Base-by-base conservation (phyloP, 2,888 invertebrate species). In the Harpalus rufipes region DNA sequence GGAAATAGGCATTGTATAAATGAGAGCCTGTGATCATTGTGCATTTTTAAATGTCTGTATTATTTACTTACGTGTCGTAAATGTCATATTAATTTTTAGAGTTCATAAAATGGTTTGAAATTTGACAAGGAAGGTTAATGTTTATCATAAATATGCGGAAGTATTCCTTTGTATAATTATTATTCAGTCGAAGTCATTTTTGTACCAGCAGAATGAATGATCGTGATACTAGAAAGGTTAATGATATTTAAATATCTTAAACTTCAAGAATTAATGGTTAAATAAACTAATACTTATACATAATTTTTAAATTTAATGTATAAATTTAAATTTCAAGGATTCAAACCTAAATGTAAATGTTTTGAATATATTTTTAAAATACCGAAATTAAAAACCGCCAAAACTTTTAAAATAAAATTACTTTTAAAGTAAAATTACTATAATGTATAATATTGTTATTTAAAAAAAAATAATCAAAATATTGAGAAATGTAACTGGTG, bases 131-230 rank as follows among this genome's bases (percentile, higher is more conserved):
- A 78, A 78, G 78, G 78, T 78, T 78, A 78, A 39, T 78, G 59
- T 78, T 78, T 78, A 78, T 32, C 78, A 78, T 78, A 78, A 58
- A 56, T 78, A 78, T 58, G 78, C 78, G 78, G 78, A 78, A 78
- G 14, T 74, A 14, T 39, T 68, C 12, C 7, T 25, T 25, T 25
- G 25, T 68, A 44, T 51, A 16, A 41, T 44, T 18, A 44, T 74
- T 16, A 16, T 21, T 80, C 39, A 68, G 25, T 68, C 39, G 0
- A 10, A 51, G 10, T 51, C 12, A 51, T 51, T 51, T 51, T 51
- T 51, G 44, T 12, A 7, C 59, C 7, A 14, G 18, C 59, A 59
- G 59, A 51, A 51, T 51, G 12, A 51, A 51, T 51, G 59, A 6
- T 59, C 56, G 56, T 56, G 58, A 76, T 80, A 32, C 32, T 5